Percentiles rank a stretch among this genome's conserved stretches.
phyloP scores from a whole-genome alignment of 2,113 vertebrate species.

The Python bivittatus region DNA sequence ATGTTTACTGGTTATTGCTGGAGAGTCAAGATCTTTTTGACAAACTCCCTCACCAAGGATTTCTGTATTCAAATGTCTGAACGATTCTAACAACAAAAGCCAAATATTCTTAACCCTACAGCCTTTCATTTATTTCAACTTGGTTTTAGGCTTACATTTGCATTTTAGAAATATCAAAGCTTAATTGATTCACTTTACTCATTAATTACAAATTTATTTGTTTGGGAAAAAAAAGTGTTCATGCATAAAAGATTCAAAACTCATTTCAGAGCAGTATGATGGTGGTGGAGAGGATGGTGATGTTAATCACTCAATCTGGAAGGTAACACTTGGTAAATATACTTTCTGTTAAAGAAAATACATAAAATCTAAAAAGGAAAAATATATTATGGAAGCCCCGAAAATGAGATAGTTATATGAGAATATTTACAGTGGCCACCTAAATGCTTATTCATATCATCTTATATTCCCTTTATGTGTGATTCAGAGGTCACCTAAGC shows the following conservation, averaged over 20 bases:
- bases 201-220: neutral
- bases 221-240: neutral
- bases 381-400: rapidly evolving
- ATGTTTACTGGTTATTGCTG: neutral
- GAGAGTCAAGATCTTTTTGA: rapidly evolving
- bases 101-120: neutral
- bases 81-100: neutral
- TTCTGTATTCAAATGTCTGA: neutral
- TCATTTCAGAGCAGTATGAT: neutral
- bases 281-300: neutral
- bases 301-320: constrained; percentile 6
- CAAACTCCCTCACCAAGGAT: rapidly evolving
- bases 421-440: neutral
- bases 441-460: neutral
- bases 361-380: constrained; percentile 22
- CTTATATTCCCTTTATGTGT: neutral
- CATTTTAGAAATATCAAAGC: constrained; percentile 24
- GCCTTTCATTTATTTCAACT: neutral
- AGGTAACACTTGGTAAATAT: neutral
- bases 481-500: neutral
- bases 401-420: neutral
- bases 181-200: constrained; percentile 42
- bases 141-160: neutral
- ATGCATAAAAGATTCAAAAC: constrained; percentile 31
- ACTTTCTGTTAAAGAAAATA: constrained; percentile 23